Conservation (phyloP, 1,140 invertebrate species). For the Dendrolimus punctatus region DNA sequence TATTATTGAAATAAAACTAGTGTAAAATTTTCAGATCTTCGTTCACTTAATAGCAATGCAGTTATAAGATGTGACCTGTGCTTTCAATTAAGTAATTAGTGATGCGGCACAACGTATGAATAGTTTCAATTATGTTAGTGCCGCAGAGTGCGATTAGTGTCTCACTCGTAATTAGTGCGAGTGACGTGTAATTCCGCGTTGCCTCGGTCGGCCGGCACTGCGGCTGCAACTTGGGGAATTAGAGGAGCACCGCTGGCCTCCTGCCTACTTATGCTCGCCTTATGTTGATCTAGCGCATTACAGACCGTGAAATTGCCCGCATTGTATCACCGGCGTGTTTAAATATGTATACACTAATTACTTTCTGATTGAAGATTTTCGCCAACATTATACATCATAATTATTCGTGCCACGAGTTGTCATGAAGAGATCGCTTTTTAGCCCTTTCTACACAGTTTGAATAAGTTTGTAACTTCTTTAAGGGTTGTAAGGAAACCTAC, state of each 20-base stretch:
- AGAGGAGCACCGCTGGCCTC: slow-evolving; percentile 15
- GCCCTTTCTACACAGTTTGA: no score
- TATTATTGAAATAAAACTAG: no score
- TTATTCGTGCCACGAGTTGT: no score
- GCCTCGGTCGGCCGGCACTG: slow-evolving; percentile 3
- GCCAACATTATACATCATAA: no score
- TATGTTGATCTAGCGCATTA: slow-evolving; percentile 18
- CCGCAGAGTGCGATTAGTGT: slow-evolving; percentile 20
- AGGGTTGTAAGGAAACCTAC: no score
- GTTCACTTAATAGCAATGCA: no score
- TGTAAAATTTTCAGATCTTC: no score
- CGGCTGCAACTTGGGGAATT: slow-evolving; percentile 13
- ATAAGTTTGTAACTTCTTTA: no score
- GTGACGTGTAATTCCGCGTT: slow-evolving; percentile 14
- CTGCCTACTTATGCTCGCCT: slow-evolving; percentile 5
- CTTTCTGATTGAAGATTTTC: no score
- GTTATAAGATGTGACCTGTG: no score
- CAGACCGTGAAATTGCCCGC: slow-evolving; percentile 23
- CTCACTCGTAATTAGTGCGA: slow-evolving; percentile 21
- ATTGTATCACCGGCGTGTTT: slow-evolving; percentile 4
- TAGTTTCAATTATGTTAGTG: slow-evolving; percentile 8
- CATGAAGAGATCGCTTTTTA: no score
- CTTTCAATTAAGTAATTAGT: not conserved
- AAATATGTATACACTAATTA: not conserved
- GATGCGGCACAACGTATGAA: not conserved